A percentile compares a stretch with the other conserved stretches of the same genome.
These are phyloP conservation scores for Rhaphigaster nebulosa DNA, from an alignment of 2,888 invertebrate genomes.

Conservation along the genomic window DNA sequence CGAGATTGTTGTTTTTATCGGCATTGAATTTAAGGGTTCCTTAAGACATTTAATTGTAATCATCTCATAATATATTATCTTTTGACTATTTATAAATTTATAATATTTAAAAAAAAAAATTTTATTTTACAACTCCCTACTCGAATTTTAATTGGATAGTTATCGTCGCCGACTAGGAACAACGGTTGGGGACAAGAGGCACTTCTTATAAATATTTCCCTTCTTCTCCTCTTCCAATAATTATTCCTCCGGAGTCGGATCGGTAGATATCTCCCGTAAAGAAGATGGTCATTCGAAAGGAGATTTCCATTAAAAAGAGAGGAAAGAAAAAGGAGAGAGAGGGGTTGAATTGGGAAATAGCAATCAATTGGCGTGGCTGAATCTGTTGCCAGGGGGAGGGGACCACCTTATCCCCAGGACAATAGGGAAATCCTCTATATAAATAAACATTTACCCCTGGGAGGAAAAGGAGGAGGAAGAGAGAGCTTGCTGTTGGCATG, in stretches of 20 bases:
- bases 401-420: not conserved
- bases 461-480: not conserved
- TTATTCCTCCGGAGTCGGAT: not conserved
- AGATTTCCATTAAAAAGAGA: conserved; percentile 8
- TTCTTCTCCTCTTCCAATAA: not conserved
- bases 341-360: conserved; percentile 15
- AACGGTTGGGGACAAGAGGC: not conserved
- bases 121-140: no score
- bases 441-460: conserved; percentile 28
- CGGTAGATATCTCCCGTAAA: not conserved
- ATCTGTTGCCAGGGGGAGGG: conserved; percentile 25
- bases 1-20: no score
- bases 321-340: not conserved
- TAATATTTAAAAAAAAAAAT: no score
- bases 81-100: no score
- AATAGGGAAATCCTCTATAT: conserved; percentile 41
- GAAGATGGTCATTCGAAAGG: conserved; percentile 15
- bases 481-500: not conserved
- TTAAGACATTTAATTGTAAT: no score
- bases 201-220: not conserved
- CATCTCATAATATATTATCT: no score
- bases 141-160: not conserved
- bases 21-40: no score
- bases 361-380: conserved; percentile 20
- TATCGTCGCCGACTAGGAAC: not conserved